Percentiles rank a stretch among this genome's conserved stretches.
These are phyloP conservation scores for Dermatemys mawii DNA, from an alignment of 2,113 vertebrate genomes.

Conservation along the genomic window DNA sequence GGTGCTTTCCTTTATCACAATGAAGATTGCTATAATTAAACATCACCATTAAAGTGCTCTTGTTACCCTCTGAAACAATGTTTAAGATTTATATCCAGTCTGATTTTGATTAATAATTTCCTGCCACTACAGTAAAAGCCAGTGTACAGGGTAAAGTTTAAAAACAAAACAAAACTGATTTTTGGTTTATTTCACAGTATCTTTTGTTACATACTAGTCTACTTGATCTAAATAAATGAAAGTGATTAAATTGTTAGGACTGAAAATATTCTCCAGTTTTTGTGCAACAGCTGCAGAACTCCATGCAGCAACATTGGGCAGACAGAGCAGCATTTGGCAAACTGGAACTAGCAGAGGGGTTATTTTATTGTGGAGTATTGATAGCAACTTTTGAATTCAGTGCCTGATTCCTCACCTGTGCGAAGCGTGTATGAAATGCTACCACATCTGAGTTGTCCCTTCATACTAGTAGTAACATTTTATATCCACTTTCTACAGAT, in stretches of 20 bases:
- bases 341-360: rapidly evolving
- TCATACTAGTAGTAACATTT: not conserved
- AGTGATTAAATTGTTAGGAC: not conserved
- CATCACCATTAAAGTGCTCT: not conserved
- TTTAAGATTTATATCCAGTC: not conserved
- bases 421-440: rapidly evolving
- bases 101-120: slow-evolving; percentile 5
- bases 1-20: not conserved
- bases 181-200: not conserved
- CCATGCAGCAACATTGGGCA: no score
- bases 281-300: not conserved
- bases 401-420: not conserved
- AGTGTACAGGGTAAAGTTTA: not conserved
- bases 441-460: not conserved
- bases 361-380: not conserved
- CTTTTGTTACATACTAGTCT: not conserved
- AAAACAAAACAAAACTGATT: not conserved
- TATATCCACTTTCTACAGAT: not conserved
- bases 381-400: rapidly evolving
- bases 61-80: not conserved
- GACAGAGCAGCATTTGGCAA: no score
- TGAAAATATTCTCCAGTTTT: not conserved
- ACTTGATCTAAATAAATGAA: not conserved
- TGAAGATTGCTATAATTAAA: not conserved
- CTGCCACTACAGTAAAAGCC: not conserved